A percentile compares a stretch with the other conserved stretches of the same genome.
Conservation (phyloP, 2,888 invertebrate genomes). For the Pheosia gnoma region DNA sequence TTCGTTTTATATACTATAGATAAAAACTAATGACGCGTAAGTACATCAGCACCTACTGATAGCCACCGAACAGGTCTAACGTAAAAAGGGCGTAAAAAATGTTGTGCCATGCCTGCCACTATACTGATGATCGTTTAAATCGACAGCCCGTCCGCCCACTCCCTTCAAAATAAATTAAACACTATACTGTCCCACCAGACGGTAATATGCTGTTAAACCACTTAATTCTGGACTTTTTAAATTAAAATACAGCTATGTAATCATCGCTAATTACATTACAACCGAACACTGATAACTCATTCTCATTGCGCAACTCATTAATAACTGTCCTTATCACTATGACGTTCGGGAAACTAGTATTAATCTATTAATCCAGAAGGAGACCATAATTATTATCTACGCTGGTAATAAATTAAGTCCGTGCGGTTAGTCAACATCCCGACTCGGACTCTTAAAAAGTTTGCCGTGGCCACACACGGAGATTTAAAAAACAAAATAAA, state of each 20-base stretch:
- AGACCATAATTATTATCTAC: constrained; percentile 54
- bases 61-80: too few relatives aligned
- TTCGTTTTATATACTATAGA: too few relatives aligned
- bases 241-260: constrained; percentile 18
- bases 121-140: constrained; percentile 22
- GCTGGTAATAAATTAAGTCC: constrained; percentile 62
- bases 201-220: constrained; percentile 25
- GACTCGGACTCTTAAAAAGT: constrained; percentile 47
- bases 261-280: constrained; percentile 1
- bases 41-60: too few relatives aligned
- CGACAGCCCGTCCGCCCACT: constrained; percentile 28
- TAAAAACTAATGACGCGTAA: too few relatives aligned
- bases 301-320: constrained; percentile 31
- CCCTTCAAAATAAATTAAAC: constrained; percentile 23
- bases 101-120: too few relatives aligned
- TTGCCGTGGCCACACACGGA: constrained; percentile 66
- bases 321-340: constrained; percentile 43
- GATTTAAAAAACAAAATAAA: constrained; percentile 38
- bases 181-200: constrained; percentile 15
- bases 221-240: constrained; percentile 24
- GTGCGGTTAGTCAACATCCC: constrained; percentile 63
- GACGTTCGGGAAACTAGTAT: constrained; percentile 42
- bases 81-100: too few relatives aligned
- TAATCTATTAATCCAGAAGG: constrained; percentile 61
- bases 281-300: neutral